Evolutionary conservation across 2,888 invertebrate genomes (phyloP), one percentile per base, ranked within the genome.

Genomic region (Cheilosia scutellata): DNA sequence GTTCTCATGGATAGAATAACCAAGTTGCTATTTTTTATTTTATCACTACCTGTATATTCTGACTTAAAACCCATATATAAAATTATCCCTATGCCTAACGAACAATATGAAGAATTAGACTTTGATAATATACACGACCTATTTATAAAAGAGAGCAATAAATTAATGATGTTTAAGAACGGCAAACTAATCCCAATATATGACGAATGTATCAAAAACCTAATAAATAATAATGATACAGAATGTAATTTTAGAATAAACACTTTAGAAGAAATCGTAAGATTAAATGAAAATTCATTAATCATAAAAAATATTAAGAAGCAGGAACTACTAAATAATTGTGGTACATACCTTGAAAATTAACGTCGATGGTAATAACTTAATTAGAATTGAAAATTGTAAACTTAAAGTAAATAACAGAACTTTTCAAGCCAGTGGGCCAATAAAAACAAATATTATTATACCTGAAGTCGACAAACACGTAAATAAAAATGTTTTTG

Each of bases 41-140:
- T 55, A 31, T 55, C 33, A 5, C 13, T 55, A 37, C 57, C 57
- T 57, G 11, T 57, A n/a, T 57, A 57, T 57, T 37, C 37, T 2
- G 9, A 37, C n/a, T 5, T n/a, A 13, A 57, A 37, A 27, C 9
- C 20, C 20, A 57, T 25, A 47, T 40, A 11, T 20, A 47, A 44
- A 62, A 47, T 40, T 31, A 6, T 62, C 0, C 57, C 37, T 57
- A 31, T 44, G 29, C 62, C 44, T 13, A 60, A 29, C n/a, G n/a
- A 60, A n/a, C 60, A 27, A 42, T 60, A 42, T 13, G 42, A 60
- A 60, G 42, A 42, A 60, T 42, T 42, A n/a, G 42, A 60, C 42
- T 60, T 60, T 3, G 27, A 60, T 42, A n/a, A 62, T 25, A 60
- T 60, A 42, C n/a, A 60, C 27, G 55, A 31, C 11, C 6, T 25